Evolutionary conservation across 2,888 invertebrate species (phyloP).

Genomic region (Antitype chi): DNA sequence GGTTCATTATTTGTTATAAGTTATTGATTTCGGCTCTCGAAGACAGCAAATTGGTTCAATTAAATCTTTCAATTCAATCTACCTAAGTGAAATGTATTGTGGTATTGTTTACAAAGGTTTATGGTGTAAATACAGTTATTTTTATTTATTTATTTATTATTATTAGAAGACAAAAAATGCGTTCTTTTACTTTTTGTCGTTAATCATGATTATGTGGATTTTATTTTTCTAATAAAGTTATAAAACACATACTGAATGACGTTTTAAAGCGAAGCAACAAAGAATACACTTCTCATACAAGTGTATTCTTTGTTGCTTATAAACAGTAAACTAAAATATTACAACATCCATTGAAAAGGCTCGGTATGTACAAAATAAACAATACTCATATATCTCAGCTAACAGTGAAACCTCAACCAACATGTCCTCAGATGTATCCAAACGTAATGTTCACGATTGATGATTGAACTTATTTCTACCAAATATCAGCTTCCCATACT

Average conservation of each 20-base stretch:
- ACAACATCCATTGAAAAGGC: too few relatives aligned
- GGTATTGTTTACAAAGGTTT: too few relatives aligned
- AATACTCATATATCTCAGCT: neutral
- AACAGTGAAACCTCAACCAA: neutral
- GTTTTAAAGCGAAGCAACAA: neutral
- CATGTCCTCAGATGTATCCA: constrained; percentile 1
- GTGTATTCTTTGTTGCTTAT: too few relatives aligned
- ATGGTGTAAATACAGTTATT: too few relatives aligned
- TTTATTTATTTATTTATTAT: too few relatives aligned
- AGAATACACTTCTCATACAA: neutral
- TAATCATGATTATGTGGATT: neutral
- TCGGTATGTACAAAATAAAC: neutral
- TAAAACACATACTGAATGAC: neutral
- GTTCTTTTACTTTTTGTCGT: neutral
- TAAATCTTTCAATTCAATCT: too few relatives aligned
- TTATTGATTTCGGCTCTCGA: neutral
- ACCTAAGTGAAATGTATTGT: too few relatives aligned
- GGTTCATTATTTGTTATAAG: neutral
- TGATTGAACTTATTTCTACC: constrained; percentile 37
- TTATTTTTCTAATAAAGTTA: neutral
- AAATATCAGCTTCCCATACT: constrained; percentile 24
- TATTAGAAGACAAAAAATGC: neutral
- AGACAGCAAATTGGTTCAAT: too few relatives aligned
- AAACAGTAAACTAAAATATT: neutral
- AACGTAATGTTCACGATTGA: constrained; percentile 18